A percentile compares a stretch with the other conserved stretches of the same genome.
Evolutionary conservation across 2,888 invertebrate genomes (phyloP).

Genomic region (Diarsia rubi): DNA sequence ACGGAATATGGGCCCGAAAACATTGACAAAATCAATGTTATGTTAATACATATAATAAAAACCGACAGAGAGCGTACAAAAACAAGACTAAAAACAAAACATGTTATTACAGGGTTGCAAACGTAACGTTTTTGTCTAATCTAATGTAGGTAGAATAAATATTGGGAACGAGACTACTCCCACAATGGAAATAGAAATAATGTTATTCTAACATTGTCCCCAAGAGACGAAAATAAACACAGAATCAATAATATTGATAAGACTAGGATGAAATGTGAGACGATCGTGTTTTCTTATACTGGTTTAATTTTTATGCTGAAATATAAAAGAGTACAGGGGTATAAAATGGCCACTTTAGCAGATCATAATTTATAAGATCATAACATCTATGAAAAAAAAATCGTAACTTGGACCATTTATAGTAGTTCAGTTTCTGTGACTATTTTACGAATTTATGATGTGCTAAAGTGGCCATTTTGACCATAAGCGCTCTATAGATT

Average conservation of each 20-base stretch:
- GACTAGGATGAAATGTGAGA: neutral
- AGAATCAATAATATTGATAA: conserved; percentile 32
- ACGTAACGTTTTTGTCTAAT: conserved; percentile 1
- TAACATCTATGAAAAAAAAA: too few species aligned
- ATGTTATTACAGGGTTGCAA: conserved; percentile 6
- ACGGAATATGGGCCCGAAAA: neutral
- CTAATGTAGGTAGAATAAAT: conserved; percentile 21
- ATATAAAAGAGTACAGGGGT: too few species aligned
- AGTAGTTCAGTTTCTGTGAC: too few species aligned
- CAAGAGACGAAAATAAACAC: conserved; percentile 9
- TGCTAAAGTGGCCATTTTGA: too few species aligned
- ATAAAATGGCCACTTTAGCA: too few species aligned
- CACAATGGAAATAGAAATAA: conserved; percentile 11
- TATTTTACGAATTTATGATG: too few species aligned
- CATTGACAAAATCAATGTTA: neutral
- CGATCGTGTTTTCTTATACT: neutral
- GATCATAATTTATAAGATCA: too few species aligned
- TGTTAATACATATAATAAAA: neutral
- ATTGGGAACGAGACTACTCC: conserved; percentile 5
- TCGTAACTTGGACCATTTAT: too few species aligned
- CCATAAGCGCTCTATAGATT: too few species aligned
- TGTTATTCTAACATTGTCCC: neutral
- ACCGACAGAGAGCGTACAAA: neutral
- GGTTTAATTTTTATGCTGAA: neutral
- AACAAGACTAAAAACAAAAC: neutral